Evolutionary conservation across 2,888 invertebrate species (phyloP), one percentile per base, ranked within the genome.

Genomic region (Tholera decimalis): DNA sequence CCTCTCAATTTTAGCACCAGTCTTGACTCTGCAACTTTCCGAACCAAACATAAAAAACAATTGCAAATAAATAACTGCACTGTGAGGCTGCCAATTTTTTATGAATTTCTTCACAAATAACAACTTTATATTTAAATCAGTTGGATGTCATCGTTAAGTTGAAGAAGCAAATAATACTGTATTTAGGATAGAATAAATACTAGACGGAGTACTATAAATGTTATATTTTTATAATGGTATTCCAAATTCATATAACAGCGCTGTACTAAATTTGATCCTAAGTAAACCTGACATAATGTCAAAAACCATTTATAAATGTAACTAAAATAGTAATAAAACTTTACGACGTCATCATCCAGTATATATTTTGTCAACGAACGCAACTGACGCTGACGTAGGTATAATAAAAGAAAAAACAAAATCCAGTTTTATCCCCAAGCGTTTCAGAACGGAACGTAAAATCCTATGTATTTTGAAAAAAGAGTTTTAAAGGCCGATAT

Each of bases 401-500:
- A n/a, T n/a, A n/a, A n/a, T n/a, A n/a, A n/a, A n/a, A 59, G 62
- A 75, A 73, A 15, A 74, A 79, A 71, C 62, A 22, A 63, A 79
- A 79, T 63, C 63, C 67, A 79, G 61, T 75, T 79, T 79, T 75
- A 75, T 79, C 47, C 60, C 47, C 49, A 5, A 54, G 44, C 56
- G 43, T 63, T 64, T 74, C 43, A n/a, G 49, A 53, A 51, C 44
- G 62, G 51, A 50, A 43, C 39, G 49, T 79, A 61, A 69, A 79
- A 72, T 61, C 47, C 26, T 50, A 82, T 82, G 68, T 63, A 58
- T 73, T 82, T 75, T 47, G 57, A 71, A 59, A 74, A n/a, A 72
- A 69, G 47, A 37, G 50, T 41, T 71, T 73, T 54, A 46, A 47
- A 68, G 20, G 33, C 63, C 57, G 30, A 71, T 76, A 70, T 61